Conservation (phyloP, 2,888 invertebrate genomes). For the Drosophila tanythrix region DNA sequence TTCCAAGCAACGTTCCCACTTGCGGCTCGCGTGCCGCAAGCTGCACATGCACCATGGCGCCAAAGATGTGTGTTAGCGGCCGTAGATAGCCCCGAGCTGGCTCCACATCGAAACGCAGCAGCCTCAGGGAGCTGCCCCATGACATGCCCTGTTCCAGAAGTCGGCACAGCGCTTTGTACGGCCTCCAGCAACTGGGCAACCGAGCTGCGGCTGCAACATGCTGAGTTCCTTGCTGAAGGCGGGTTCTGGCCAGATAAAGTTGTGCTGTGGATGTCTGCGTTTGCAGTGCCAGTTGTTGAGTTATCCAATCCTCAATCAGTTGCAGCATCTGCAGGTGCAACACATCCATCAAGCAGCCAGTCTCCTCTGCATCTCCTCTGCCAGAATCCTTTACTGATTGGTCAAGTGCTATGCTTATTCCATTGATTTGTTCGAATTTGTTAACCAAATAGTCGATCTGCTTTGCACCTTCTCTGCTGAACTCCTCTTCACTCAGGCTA, state of each 20-base stretch:
- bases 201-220: constrained; percentile 3
- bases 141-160: constrained; percentile 23
- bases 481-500: not conserved
- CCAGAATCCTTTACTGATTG: not conserved
- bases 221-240: constrained; percentile 50
- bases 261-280: constrained; percentile 31
- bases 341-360: constrained; percentile 36
- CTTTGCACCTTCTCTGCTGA: not conserved
- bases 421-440: not conserved
- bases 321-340: constrained; percentile 49
- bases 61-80: constrained; percentile 51
- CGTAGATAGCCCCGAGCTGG: constrained; percentile 15
- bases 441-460: not conserved
- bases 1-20: constrained; percentile 54
- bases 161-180: constrained; percentile 44
- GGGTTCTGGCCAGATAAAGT: constrained; percentile 42
- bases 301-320: constrained; percentile 41
- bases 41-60: constrained; percentile 44
- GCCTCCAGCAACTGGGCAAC: constrained; percentile 18
- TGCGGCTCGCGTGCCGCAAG: constrained; percentile 33
- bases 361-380: not conserved
- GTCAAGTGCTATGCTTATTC: not conserved
- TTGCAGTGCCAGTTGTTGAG: constrained; percentile 23
- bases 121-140: constrained; percentile 19
- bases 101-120: constrained; percentile 29